A percentile compares a stretch with the other conserved stretches of the same genome.
Conservation (phyloP, 2,888 invertebrate genomes). For the Conomelus anceps region DNA sequence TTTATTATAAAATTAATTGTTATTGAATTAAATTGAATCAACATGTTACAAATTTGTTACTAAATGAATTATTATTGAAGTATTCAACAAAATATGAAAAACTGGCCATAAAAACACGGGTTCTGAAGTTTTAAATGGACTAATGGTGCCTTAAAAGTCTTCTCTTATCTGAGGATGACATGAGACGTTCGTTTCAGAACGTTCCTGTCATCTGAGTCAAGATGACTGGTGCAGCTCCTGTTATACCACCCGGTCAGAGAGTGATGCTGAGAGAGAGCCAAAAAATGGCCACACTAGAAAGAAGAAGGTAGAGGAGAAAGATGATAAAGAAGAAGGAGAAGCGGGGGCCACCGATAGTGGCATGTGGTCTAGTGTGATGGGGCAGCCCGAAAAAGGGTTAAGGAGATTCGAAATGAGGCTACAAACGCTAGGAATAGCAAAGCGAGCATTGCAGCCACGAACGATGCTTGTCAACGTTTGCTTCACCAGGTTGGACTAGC, state of each 20-base stretch:
- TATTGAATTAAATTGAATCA: no score
- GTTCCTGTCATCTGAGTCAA: neutral
- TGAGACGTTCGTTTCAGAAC: neutral
- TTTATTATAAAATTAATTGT: no score
- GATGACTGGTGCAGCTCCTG: neutral
- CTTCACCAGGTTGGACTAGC: neutral
- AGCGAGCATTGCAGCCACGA: neutral
- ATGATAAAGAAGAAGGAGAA: neutral
- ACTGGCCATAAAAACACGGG: no score
- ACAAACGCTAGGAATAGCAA: neutral
- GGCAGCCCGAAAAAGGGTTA: neutral
- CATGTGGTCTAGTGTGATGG: no score
- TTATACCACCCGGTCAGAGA: neutral
- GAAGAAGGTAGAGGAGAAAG: neutral
- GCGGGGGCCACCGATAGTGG: no score
- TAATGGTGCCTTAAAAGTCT: no score
- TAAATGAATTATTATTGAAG: no score
- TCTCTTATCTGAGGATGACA: no score
- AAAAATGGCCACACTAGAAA: neutral
- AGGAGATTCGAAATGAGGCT: neutral
- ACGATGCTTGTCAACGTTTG: neutral
- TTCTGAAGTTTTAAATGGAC: no score
- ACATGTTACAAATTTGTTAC: no score
- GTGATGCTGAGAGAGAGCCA: neutral
- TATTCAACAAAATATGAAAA: no score